Evolutionary conservation across 2,888 invertebrate species (phyloP).

Genomic region (Drosophila acutilabella): DNA sequence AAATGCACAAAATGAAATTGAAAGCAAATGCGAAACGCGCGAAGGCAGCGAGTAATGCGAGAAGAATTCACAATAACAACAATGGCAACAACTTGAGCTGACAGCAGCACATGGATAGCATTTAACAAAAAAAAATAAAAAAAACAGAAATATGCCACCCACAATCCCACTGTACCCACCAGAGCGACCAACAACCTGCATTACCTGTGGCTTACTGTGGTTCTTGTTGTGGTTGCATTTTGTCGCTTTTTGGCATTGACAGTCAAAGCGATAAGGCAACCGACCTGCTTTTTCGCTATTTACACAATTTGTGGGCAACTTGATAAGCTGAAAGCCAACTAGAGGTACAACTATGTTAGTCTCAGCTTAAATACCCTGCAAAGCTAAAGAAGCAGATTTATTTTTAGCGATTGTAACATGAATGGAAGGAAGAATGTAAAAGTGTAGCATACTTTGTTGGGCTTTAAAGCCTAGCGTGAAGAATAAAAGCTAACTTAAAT

Average conservation of each 20-base stretch:
- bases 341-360: neutral
- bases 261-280: conserved; percentile 51
- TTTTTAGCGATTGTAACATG: too few relatives aligned
- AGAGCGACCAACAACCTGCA: neutral
- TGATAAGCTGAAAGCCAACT: conserved; percentile 21
- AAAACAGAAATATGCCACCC: neutral
- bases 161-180: neutral
- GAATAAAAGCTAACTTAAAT: too few relatives aligned
- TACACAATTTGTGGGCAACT: conserved; percentile 39
- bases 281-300: conserved; percentile 43
- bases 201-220: conserved; percentile 4
- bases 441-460: neutral
- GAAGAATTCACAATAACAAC: conserved; percentile 31
- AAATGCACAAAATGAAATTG: conserved; percentile 79
- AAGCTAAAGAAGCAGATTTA: too few relatives aligned
- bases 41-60: neutral
- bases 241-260: conserved; percentile 47
- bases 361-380: neutral
- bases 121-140: conserved; percentile 26
- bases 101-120: conserved; percentile 60
- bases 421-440: too few relatives aligned
- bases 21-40: conserved; percentile 43
- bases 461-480: neutral
- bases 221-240: conserved; percentile 22
- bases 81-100: conserved; percentile 62